These are phyloP conservation scores for Drosophila prolongata DNA, from an alignment of 2,888 invertebrate genomes.

Conservation along the genomic window DNA sequence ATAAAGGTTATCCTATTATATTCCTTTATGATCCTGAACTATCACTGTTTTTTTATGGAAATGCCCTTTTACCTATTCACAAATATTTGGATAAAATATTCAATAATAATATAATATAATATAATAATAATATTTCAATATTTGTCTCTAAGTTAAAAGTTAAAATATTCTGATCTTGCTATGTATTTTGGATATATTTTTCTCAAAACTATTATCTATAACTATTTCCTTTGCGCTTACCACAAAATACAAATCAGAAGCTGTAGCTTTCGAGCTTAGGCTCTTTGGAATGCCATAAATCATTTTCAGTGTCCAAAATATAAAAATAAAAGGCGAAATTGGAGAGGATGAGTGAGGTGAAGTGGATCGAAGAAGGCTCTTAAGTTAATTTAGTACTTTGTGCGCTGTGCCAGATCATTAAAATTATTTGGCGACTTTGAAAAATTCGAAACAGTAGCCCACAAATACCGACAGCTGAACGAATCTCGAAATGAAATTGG, in stretches of 20 bases:
- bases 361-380: conserved; percentile 37
- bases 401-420: conserved; percentile 54
- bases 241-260: conserved; percentile 29
- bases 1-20: too few species aligned
- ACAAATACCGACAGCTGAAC: conserved; percentile 76
- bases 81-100: too few species aligned
- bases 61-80: too few species aligned
- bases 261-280: conserved; percentile 33
- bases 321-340: not conserved
- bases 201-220: not conserved
- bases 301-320: conserved; percentile 39
- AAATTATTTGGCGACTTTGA: conserved; percentile 62
- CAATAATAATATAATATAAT: too few species aligned
- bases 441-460: conserved; percentile 74
- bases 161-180: too few species aligned
- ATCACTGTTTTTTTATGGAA: too few species aligned
- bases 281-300: conserved; percentile 50
- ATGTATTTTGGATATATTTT: not conserved
- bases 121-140: too few species aligned
- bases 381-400: conserved; percentile 55
- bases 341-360: conserved; percentile 13
- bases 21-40: too few species aligned
- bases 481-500: conserved; percentile 65
- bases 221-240: not conserved
- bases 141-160: too few species aligned